Conservation (phyloP, 2,888 invertebrate genomes). For the Tethea ocularis region DNA sequence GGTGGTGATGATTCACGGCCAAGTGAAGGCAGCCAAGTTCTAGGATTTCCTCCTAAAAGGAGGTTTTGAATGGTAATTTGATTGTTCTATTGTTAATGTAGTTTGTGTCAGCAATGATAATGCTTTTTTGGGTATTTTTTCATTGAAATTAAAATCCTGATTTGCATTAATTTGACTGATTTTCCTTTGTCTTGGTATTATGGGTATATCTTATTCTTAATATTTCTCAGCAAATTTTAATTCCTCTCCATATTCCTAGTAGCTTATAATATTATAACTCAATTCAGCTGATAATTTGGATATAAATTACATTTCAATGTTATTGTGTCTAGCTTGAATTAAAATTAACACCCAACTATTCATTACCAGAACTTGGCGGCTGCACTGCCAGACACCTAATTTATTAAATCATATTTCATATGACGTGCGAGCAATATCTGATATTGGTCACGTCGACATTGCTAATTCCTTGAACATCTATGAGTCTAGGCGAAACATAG, state of each 20-base stretch:
- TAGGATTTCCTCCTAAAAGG: slow-evolving; percentile 37
- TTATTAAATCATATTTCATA: slow-evolving; percentile 2
- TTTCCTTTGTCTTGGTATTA: background rate
- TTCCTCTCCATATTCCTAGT: too few relatives aligned
- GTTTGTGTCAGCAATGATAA: slow-evolving; percentile 33
- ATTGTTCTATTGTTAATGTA: slow-evolving; percentile 38
- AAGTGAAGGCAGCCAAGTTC: slow-evolving; percentile 21
- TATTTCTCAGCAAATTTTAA: too few relatives aligned
- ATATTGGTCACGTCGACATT: slow-evolving; percentile 10
- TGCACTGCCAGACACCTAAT: background rate
- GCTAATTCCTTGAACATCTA: slow-evolving; percentile 16
- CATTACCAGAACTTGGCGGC: background rate
- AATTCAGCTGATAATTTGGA: too few relatives aligned
- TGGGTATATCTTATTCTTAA: background rate
- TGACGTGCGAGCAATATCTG: slow-evolving; percentile 1
- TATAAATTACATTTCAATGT: background rate
- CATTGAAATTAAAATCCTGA: slow-evolving; percentile 20
- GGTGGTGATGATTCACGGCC: slow-evolving; percentile 25
- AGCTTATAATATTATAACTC: too few relatives aligned
- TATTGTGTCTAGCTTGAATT: background rate
- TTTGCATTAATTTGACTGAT: background rate
- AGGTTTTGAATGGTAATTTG: slow-evolving; percentile 33
- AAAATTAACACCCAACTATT: background rate
- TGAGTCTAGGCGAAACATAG: slow-evolving; percentile 11
- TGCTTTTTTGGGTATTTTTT: slow-evolving; percentile 26